Evolutionary conservation across 2,888 invertebrate genomes (phyloP).

Genomic region (Erebia aethiops): DNA sequence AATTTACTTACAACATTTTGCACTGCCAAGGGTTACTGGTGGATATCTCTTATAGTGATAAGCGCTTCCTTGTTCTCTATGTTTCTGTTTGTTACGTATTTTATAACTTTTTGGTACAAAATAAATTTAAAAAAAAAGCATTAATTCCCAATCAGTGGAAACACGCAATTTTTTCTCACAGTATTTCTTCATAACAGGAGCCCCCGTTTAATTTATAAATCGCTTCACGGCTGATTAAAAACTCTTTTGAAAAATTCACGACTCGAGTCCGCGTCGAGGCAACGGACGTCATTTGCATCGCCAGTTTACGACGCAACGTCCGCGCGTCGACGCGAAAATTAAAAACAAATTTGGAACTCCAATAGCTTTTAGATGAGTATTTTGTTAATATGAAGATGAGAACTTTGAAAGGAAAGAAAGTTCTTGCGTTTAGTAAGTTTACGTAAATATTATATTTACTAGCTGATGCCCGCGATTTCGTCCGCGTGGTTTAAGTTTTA

Average conservation of each 20-base stretch:
- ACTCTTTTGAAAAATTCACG: slow-evolving; percentile 80
- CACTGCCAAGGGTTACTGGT: no score
- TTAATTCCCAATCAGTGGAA: slow-evolving; percentile 50
- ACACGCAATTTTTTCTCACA: slow-evolving; percentile 52
- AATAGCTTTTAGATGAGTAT: slow-evolving; percentile 1
- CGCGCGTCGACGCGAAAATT: slow-evolving; percentile 44
- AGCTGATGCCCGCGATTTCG: no score
- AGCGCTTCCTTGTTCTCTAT: no score
- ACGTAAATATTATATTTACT: no score
- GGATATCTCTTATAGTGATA: no score
- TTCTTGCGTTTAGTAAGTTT: no score
- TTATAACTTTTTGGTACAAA: no score
- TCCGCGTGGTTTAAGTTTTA: no score
- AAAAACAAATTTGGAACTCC: slow-evolving; percentile 40
- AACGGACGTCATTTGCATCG: slow-evolving; percentile 44
- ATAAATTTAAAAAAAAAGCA: no score
- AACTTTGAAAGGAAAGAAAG: neutral
- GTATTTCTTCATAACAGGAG: slow-evolving; percentile 80
- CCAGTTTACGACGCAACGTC: slow-evolving; percentile 39
- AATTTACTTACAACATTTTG: no score
- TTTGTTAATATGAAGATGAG: slow-evolving; percentile 4
- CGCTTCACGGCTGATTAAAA: slow-evolving; percentile 82
- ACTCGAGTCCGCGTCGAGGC: slow-evolving; percentile 41
- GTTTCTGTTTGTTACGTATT: no score
- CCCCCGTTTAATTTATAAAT: slow-evolving; percentile 82